A percentile compares a stretch with the other conserved stretches of the same genome.
Evolutionary conservation across 2,888 invertebrate species (phyloP).

Genomic region (Calliphora vomitoria): DNA sequence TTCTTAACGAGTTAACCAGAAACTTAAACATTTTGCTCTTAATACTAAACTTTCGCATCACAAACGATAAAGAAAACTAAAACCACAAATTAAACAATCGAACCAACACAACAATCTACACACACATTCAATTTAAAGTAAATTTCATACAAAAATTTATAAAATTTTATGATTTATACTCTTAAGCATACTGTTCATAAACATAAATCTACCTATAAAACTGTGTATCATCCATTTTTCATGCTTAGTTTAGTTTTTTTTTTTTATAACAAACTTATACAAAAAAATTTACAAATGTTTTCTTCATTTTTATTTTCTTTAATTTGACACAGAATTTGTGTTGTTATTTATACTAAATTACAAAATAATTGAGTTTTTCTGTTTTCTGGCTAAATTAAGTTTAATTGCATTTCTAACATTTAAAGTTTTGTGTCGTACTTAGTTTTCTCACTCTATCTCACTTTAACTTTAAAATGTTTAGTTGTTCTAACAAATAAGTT

Average conservation of each 20-base stretch:
- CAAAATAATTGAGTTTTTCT: conserved; percentile 24
- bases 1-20: not conserved
- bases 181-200: not conserved
- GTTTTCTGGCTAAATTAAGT: not conserved
- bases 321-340: not conserved
- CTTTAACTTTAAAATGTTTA: not conserved
- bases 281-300: not conserved
- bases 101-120: not conserved
- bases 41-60: no score
- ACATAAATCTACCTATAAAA: not conserved
- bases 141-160: not conserved
- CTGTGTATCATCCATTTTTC: not conserved
- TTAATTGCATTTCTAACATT: not conserved
- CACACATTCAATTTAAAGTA: no score
- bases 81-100: conserved; percentile 45
- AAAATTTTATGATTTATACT: not conserved
- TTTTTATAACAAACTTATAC: not conserved
- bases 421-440: not conserved
- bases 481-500: not conserved
- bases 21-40: no score
- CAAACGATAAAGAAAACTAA: not conserved
- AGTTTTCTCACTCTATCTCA: not conserved
- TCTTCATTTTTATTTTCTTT: not conserved
- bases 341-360: not conserved
- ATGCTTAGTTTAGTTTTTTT: no score